Conservation (phyloP, 2,888 invertebrate genomes). For the Lumbricus terrestris region DNA sequence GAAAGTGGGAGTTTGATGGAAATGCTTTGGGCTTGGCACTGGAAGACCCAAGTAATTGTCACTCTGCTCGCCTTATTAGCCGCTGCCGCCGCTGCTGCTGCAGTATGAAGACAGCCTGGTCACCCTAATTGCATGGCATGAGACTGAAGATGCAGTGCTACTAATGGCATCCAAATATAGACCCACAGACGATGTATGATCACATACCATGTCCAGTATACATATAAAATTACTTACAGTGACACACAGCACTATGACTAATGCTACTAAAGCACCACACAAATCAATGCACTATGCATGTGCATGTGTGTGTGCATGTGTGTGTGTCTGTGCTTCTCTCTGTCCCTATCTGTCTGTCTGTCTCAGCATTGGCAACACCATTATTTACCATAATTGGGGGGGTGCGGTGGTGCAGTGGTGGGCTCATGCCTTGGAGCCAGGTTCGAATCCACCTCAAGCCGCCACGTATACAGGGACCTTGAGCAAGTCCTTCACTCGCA, state of each 20-base stretch:
- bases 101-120: background rate
- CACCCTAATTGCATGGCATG: background rate
- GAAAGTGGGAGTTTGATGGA: background rate
- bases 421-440: too few relatives aligned
- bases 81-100: too few relatives aligned
- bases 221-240: too few relatives aligned
- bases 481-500: too few relatives aligned
- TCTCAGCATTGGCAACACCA: too few relatives aligned
- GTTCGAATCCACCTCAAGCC: too few relatives aligned
- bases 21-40: background rate
- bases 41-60: conserved; percentile 4
- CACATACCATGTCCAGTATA: background rate
- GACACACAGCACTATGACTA: too few relatives aligned
- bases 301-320: too few relatives aligned
- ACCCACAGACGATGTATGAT: background rate
- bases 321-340: background rate
- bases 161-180: background rate
- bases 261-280: too few relatives aligned
- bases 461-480: too few relatives aligned
- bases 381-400: background rate
- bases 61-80: background rate
- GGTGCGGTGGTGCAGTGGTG: too few relatives aligned
- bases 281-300: too few relatives aligned
- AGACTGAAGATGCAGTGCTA: background rate
- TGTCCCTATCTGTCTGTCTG: background rate